Conservation (phyloP, 1,140 invertebrate genomes). For the Eupristina koningsbergeri region DNA sequence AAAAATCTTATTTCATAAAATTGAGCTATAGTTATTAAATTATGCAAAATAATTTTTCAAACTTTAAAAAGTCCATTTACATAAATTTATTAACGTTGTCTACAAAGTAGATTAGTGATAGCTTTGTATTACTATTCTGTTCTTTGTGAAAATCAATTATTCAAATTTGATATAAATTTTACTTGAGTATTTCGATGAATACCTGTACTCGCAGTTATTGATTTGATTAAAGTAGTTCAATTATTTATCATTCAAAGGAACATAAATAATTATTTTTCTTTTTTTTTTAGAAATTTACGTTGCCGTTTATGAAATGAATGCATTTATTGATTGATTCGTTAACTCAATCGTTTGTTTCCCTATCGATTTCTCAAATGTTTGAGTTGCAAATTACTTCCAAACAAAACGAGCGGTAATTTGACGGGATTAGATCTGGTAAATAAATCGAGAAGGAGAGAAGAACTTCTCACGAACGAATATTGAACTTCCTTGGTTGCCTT, state of each 20-base stretch:
- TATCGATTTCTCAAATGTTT: background rate
- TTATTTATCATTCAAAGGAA: too few relatives aligned
- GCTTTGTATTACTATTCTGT: too few relatives aligned
- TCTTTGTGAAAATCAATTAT: too few relatives aligned
- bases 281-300: too few relatives aligned
- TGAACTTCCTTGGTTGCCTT: background rate
- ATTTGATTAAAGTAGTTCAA: too few relatives aligned
- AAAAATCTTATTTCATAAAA: background rate
- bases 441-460: background rate
- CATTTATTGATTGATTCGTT: too few relatives aligned
- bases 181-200: too few relatives aligned
- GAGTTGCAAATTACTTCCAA: background rate
- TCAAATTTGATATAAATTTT: too few relatives aligned
- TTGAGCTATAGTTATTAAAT: background rate
- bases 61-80: background rate
- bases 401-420: background rate
- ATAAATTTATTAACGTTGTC: background rate
- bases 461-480: background rate
- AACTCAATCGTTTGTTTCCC: background rate
- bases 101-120: background rate
- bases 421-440: background rate
- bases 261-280: too few relatives aligned
- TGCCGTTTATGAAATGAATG: too few relatives aligned
- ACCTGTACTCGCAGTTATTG: too few relatives aligned
- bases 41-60: background rate